Evolutionary conservation across 2,888 invertebrate genomes (phyloP).

Genomic region (Campoletis raptor): DNA sequence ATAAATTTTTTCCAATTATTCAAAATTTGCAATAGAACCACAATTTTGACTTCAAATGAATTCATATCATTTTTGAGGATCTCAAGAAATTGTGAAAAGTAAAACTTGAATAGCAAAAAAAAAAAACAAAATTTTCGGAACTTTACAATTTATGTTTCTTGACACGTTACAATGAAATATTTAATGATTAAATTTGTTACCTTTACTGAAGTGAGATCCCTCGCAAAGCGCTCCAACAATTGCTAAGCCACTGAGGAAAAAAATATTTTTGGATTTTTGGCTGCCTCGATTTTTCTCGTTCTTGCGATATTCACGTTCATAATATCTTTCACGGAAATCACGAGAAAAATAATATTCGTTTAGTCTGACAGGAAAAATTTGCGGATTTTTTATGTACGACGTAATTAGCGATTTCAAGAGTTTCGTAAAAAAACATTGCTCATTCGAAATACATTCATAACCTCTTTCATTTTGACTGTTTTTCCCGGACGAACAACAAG

Average conservation of each 20-base stretch:
- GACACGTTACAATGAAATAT: background rate
- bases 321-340: background rate
- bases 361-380: background rate
- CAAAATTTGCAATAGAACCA: too few relatives aligned
- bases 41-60: background rate
- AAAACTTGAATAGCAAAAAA: too few relatives aligned
- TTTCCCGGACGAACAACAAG: slow-evolving; percentile 29
- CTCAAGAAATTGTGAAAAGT: too few relatives aligned
- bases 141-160: background rate
- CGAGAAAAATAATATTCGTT: slow-evolving; percentile 26
- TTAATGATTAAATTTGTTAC: slow-evolving; percentile 66
- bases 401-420: slow-evolving; percentile 34
- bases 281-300: slow-evolving; percentile 40
- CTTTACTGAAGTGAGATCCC: slow-evolving; percentile 70
- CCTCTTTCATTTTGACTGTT: slow-evolving; percentile 70
- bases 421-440: background rate
- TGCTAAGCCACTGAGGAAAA: slow-evolving; percentile 74
- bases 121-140: background rate
- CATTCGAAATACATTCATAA: slow-evolving; percentile 72
- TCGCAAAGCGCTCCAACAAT: slow-evolving; percentile 75
- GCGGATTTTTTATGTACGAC: slow-evolving; percentile 14
- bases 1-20: too few relatives aligned
- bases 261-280: slow-evolving; percentile 58
- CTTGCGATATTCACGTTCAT: slow-evolving; percentile 46
- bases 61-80: too few relatives aligned